These are phyloP conservation scores for Oostethus manadensis DNA, from an alignment of 2,113 vertebrate genomes.

Conservation along the genomic window DNA sequence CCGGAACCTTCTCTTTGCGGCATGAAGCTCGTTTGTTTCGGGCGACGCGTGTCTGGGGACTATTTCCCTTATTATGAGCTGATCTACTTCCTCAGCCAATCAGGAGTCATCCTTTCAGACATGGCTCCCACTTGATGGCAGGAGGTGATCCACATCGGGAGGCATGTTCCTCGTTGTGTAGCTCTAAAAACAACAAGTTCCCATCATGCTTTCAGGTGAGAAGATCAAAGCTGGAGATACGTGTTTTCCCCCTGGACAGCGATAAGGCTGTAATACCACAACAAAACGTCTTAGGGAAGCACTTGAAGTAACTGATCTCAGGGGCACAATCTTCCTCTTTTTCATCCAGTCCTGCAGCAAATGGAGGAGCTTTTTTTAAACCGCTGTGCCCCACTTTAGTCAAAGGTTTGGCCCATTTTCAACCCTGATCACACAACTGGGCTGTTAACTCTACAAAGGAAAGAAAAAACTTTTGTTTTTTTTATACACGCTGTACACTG, in stretches of 20 bases:
- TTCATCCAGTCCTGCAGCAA: conserved; percentile 29
- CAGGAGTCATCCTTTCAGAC: conserved; percentile 47
- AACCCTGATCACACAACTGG: conserved; percentile 31
- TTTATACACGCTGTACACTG: no score
- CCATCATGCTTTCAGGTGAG: no score
- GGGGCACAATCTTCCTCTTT: conserved; percentile 45
- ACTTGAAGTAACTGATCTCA: conserved; percentile 11
- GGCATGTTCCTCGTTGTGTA: conserved; percentile 3
- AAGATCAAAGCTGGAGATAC: no score
- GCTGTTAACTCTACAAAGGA: conserved; percentile 36
- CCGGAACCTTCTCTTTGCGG: conserved; percentile 28
- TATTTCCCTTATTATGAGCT: conserved; percentile 65
- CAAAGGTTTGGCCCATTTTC: conserved; percentile 69
- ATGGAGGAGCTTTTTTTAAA: conserved; percentile 66
- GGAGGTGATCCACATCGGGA: conserved; percentile 51
- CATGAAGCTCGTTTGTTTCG: conserved; percentile 44
- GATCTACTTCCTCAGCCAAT: conserved; percentile 68
- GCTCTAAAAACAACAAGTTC: background rate
- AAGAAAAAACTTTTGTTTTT: no score
- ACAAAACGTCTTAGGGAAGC: background rate
- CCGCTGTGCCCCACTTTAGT: conserved; percentile 61
- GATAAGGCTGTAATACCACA: background rate
- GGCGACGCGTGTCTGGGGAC: conserved; percentile 33
- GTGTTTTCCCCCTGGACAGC: background rate
- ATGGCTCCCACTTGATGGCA: conserved; percentile 47